A percentile compares a stretch with the other conserved stretches of the same genome.
These are phyloP conservation scores for Corythaeola cristata DNA, from an alignment of 2,113 vertebrate genomes.

Conservation along the genomic window DNA sequence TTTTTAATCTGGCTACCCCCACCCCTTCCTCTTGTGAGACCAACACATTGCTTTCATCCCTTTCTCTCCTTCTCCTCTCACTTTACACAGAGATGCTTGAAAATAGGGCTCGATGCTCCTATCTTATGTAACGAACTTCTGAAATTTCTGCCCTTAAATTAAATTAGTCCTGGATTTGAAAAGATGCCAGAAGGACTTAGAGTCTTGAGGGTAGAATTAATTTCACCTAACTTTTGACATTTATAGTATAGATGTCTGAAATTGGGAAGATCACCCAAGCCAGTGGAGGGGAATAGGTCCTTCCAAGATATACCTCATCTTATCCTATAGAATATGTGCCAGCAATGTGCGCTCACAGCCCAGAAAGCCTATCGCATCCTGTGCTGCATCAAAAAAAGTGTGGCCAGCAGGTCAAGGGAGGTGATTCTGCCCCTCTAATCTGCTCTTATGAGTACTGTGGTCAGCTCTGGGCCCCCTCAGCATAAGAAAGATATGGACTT, in stretches of 20 bases:
- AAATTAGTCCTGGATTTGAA: slow-evolving; percentile 43
- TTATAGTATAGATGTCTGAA: neutral
- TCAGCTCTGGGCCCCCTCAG: neutral
- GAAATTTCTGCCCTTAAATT: slow-evolving; percentile 51
- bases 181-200: slow-evolving; percentile 9
- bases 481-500: neutral
- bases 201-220: neutral
- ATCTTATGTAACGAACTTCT: slow-evolving; percentile 43
- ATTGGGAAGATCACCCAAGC: neutral
- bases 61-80: slow-evolving; percentile 68
- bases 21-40: slow-evolving; percentile 64
- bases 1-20: slow-evolving; percentile 64
- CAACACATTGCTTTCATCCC: slow-evolving; percentile 67
- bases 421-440: neutral
- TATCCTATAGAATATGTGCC: neutral
- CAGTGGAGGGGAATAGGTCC: neutral
- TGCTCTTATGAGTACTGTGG: neutral
- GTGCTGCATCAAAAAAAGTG: neutral
- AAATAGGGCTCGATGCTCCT: slow-evolving; percentile 49
- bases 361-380: rapidly evolving
- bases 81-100: slow-evolving; percentile 59
- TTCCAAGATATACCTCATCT: neutral
- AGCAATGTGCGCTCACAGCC: neutral
- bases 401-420: neutral
- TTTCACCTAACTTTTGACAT: neutral